phyloP scores from a whole-genome alignment of 2,113 vertebrate species.

The Eubucco bourcierii region DNA sequence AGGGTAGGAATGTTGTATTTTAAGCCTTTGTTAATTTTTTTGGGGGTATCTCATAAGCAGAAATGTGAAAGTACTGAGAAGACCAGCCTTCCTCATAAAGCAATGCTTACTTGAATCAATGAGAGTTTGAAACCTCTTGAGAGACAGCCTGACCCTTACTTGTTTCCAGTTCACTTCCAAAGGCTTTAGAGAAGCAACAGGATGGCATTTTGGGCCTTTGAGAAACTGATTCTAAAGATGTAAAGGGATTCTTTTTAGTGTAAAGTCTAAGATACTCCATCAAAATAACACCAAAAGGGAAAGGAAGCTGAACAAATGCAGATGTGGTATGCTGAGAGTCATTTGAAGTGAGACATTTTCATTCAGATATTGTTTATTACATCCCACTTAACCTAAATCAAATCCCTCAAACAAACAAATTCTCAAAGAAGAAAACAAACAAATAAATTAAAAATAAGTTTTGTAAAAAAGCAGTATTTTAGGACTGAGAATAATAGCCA shows the following conservation, averaged over 20 bases:
- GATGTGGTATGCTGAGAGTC: neutral
- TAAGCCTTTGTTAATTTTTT: neutral
- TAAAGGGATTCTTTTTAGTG: conserved; percentile 58
- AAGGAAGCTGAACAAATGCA: conserved; percentile 48
- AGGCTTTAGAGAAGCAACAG: conserved; percentile 29
- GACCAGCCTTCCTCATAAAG: neutral
- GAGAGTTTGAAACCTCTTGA: neutral
- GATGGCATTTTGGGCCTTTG: neutral
- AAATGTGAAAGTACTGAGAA: neutral
- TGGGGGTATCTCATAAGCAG: neutral
- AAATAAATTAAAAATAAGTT: neutral
- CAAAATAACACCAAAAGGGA: conserved; percentile 54
- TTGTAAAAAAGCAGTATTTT: conserved; percentile 8
- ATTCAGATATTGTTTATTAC: conserved; percentile 42
- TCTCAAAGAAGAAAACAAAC: neutral
- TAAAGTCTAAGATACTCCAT: conserved; percentile 35
- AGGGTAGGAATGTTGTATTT: neutral
- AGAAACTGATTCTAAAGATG: conserved; percentile 69
- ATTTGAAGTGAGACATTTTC: conserved; percentile 58
- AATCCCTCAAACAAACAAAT: conserved; percentile 19
- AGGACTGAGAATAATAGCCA: neutral
- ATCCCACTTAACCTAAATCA: conserved; percentile 34
- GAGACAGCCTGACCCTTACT: neutral
- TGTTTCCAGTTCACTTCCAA: conserved; percentile 31
- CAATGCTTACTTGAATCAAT: neutral